phyloP scores from a whole-genome alignment of 2,797 vertebrate genomes.

The Lacerta viridis region DNA sequence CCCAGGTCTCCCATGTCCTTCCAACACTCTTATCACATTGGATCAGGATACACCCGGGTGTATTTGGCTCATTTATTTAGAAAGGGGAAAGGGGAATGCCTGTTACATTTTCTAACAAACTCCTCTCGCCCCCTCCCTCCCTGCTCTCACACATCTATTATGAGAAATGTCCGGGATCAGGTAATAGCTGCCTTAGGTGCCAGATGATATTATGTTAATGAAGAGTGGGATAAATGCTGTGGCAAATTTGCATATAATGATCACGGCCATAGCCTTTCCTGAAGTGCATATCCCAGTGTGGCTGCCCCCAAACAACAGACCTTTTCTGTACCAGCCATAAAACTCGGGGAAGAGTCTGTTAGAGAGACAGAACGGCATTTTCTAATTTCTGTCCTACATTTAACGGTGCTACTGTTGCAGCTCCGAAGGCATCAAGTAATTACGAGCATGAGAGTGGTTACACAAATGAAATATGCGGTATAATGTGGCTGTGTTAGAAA shows the following conservation, averaged over 20 bases:
- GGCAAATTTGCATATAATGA: slow-evolving; percentile 77
- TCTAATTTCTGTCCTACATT: slow-evolving; percentile 55
- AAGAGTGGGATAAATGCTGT: slow-evolving; percentile 65
- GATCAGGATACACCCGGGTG: slow-evolving; percentile 29
- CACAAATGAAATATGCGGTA: slow-evolving; percentile 38
- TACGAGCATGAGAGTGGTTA: slow-evolving; percentile 43
- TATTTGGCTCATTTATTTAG: slow-evolving; percentile 42
- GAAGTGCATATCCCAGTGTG: slow-evolving; percentile 65
- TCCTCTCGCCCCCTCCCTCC: not conserved
- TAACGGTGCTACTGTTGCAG: slow-evolving; percentile 35
- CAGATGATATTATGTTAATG: slow-evolving; percentile 75
- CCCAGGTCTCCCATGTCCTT: not conserved
- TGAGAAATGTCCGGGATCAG: slow-evolving; percentile 61
- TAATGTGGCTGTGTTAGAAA: slow-evolving; percentile 41
- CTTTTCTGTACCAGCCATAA: slow-evolving; percentile 42
- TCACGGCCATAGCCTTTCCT: slow-evolving; percentile 51
- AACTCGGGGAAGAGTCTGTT: slow-evolving; percentile 3
- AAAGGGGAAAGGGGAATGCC: not conserved
- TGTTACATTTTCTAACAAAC: slow-evolving; percentile 26
- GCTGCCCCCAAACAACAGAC: slow-evolving; percentile 61
- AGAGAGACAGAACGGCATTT: slow-evolving; percentile 49
- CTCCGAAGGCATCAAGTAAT: slow-evolving; percentile 32
- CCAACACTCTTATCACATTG: not conserved
- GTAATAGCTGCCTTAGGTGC: slow-evolving; percentile 52
- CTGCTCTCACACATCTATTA: slow-evolving; percentile 21